phyloP scores from a whole-genome alignment of 92 coral and sea anemone genomes.

The Scolanthus callimorphus region DNA sequence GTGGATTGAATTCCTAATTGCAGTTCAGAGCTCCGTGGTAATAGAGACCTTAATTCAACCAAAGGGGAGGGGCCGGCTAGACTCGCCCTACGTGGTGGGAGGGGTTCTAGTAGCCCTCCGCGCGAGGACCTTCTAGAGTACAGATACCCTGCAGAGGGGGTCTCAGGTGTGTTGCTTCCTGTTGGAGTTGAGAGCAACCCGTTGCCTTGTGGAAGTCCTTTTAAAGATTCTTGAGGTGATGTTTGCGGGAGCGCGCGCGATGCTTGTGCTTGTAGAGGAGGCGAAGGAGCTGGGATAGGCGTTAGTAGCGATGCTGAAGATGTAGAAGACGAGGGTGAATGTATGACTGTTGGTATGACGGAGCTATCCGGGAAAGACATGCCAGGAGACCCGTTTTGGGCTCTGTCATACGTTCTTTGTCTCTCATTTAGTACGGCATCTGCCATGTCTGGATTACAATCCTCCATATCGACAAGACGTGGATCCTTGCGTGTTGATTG shows the following conservation, averaged over 20 bases:
- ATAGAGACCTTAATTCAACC: background rate
- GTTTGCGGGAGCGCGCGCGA: background rate
- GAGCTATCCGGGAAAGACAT: background rate
- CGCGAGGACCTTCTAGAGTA: background rate
- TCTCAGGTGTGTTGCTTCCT: background rate
- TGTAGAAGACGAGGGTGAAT: background rate
- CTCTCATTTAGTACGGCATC: background rate
- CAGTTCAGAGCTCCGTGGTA: background rate
- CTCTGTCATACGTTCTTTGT: background rate
- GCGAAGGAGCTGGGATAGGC: background rate
- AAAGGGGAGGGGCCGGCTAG: conserved; percentile 25
- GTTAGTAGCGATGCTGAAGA: conserved; percentile 1
- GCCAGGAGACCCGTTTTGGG: background rate
- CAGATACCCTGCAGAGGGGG: background rate
- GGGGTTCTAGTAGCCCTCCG: background rate
- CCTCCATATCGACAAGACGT: conserved; percentile 93
- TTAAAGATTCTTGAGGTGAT: background rate
- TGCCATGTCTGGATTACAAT: conserved; percentile 18
- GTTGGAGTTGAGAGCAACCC: background rate
- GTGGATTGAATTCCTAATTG: background rate
- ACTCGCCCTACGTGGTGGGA: conserved; percentile 6
- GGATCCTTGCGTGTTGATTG: conserved; percentile 83
- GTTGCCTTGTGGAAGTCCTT: background rate
- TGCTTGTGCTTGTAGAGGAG: background rate
- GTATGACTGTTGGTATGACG: background rate